These are phyloP conservation scores for Paramormyrops kingsleyae DNA, from an alignment of 2,113 vertebrate species.

Conservation along the genomic window DNA sequence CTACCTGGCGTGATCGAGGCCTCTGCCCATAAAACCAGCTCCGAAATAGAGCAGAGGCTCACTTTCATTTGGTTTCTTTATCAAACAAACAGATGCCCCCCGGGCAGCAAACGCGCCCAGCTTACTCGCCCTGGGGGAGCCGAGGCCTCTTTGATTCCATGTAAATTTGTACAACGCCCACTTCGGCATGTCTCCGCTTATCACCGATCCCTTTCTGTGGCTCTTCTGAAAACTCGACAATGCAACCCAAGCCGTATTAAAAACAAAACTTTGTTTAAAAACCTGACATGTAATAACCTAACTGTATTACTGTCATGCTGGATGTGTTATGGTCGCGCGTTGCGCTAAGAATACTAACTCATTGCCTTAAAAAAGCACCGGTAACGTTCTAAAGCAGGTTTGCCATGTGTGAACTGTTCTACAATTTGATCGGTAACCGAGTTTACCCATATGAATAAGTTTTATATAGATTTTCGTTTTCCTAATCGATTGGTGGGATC, in stretches of 20 bases:
- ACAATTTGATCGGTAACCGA: neutral
- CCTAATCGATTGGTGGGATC: constrained; percentile 97
- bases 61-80: constrained; percentile 5
- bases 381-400: neutral
- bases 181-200: neutral
- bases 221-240: neutral
- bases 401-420: neutral
- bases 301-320: neutral
- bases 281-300: neutral
- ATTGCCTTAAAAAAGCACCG: neutral
- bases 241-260: neutral
- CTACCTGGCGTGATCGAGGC: neutral
- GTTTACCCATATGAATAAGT: constrained; percentile 38
- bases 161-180: constrained; percentile 9
- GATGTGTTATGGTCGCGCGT: neutral
- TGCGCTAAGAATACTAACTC: neutral
- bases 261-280: neutral
- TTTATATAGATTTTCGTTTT: constrained; percentile 99
- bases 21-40: neutral
- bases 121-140: neutral
- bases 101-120: neutral
- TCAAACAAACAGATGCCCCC: constrained; percentile 10
- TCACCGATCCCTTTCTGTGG: neutral
- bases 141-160: neutral
- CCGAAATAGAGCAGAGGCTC: neutral